phyloP scores from a whole-genome alignment of 2,888 invertebrate genomes.

The Cheilosia scutellata region DNA sequence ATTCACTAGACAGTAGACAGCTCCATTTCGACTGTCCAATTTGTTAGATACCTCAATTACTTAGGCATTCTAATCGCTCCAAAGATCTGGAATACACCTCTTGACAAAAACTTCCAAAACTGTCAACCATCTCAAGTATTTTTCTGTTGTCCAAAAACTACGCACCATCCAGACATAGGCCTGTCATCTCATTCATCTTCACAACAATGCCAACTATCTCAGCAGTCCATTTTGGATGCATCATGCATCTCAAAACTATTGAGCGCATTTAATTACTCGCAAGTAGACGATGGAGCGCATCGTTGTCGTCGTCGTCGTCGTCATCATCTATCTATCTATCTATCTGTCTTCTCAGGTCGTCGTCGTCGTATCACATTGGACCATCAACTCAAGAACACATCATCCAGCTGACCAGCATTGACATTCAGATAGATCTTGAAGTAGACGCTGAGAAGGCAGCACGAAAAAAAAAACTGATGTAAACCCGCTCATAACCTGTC shows the following conservation, averaged over 20 bases:
- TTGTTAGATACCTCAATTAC: slow-evolving; percentile 58
- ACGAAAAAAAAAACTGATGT: slow-evolving; percentile 33
- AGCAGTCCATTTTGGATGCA: slow-evolving; percentile 56
- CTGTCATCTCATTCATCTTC: slow-evolving; percentile 55
- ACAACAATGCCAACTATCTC: slow-evolving; percentile 64
- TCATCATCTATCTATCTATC: not conserved
- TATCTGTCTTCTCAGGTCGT: slow-evolving; percentile 52
- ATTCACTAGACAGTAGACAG: not conserved
- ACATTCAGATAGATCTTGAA: slow-evolving; percentile 71
- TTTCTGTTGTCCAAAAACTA: slow-evolving; percentile 35
- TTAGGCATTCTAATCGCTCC: slow-evolving; percentile 24
- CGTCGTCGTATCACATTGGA: slow-evolving; percentile 45
- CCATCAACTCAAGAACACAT: slow-evolving; percentile 69
- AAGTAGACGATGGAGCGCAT: slow-evolving; percentile 50
- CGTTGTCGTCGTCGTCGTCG: not conserved
- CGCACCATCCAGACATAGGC: slow-evolving; percentile 10
- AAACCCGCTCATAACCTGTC: slow-evolving; percentile 72
- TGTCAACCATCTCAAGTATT: slow-evolving; percentile 53
- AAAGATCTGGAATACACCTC: slow-evolving; percentile 28
- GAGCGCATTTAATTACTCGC: slow-evolving; percentile 66
- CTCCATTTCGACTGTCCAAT: slow-evolving; percentile 32
- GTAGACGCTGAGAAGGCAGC: slow-evolving; percentile 32
- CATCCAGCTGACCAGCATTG: slow-evolving; percentile 67
- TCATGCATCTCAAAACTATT: slow-evolving; percentile 44
- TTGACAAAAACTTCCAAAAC: slow-evolving; percentile 51